Base-by-base conservation (phyloP, 1,140 invertebrate species). In the Euura saliciscinereae region DNA sequence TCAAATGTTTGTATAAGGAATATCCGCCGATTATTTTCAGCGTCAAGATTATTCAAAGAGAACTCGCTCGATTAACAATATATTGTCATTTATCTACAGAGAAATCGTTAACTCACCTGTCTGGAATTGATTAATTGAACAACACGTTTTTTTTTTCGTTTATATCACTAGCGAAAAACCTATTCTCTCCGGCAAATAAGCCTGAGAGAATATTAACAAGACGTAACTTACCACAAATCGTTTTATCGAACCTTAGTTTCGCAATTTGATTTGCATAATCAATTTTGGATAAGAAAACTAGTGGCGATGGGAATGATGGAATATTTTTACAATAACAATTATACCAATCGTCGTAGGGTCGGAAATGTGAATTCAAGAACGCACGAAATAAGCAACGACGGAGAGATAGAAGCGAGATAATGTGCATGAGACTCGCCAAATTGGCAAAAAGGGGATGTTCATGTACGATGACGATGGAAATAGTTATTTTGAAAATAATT, bases 181-280 rank as follows among this genome's bases (percentile, higher is more conserved):
- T 6, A 59, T 59, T 59, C 51, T 59, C 51, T 59, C 13, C 6
- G 51, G 51, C 51, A 59, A 59, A 59, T 4, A 59, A 59, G 51
- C 51, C 51, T 59, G 51, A 59, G 51, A 59, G 28, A 28, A 59
- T n/a, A 59, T 8, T 59, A 59, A 59, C 51, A 59, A n/a, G 51
- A 59, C 51, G 13, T 59, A 59, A 59, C 8, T 59, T 59, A 59
- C 51, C 51, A 59, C 51, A 8, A 59, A 59, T n/a, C 51, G 51
- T 59, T 59, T 59, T 4, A 59, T 59, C 51, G 51, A 59, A 59
- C 51, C 51, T 59, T 59, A 59, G 51, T 59, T 59, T 59, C 51
- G 28, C 28, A 59, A 59, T 4, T 59, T 59, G 10, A n/a, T 59
- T 59, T 59, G 6, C 13, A 59, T 6, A 59, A 6, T 59, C 10